Evolutionary conservation across 2,888 invertebrate genomes (phyloP).

Genomic region (Drosophila neonasuta): DNA sequence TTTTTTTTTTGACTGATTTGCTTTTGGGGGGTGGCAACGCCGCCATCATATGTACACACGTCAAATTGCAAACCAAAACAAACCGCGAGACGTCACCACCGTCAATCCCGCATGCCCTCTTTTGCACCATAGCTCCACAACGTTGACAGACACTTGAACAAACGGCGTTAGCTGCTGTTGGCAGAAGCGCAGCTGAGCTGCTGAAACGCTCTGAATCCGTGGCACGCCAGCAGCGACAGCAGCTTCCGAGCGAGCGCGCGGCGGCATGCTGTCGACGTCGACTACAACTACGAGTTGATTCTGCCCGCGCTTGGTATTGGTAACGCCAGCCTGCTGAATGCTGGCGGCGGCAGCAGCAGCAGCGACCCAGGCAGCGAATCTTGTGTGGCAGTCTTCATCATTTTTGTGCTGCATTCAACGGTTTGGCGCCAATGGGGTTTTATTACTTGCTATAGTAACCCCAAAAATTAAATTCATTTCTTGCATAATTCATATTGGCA

Average conservation of each 20-base stretch:
- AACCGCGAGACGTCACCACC: conserved; percentile 61
- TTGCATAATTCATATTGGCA: conserved; percentile 43
- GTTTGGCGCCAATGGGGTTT: conserved; percentile 40
- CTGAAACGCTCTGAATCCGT: conserved; percentile 57
- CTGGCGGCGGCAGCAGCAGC: conserved; percentile 21
- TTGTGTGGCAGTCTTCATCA: conserved; percentile 45
- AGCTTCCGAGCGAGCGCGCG: conserved; percentile 62
- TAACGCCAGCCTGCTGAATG: conserved; percentile 29
- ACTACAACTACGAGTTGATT: conserved; percentile 63
- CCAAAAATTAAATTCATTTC: conserved; percentile 6
- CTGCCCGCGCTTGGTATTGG: conserved; percentile 50
- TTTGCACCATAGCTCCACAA: neutral
- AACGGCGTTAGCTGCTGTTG: conserved; percentile 57
- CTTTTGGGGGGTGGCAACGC: conserved; percentile 53
- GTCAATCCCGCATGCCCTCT: conserved; percentile 24
- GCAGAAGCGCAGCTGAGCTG: conserved; percentile 58
- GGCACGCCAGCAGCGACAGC: conserved; percentile 63
- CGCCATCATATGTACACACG: conserved; percentile 42
- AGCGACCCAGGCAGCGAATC: conserved; percentile 49
- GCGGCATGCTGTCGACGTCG: conserved; percentile 54
- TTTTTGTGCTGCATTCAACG: conserved; percentile 31
- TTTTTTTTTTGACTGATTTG: conserved; percentile 4
- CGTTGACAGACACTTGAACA: conserved; percentile 39
- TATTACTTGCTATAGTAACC: neutral
- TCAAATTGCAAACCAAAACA: conserved; percentile 72